These are phyloP conservation scores for Archocentrus centrarchus DNA, from an alignment of 2,113 vertebrate genomes.

Conservation along the genomic window DNA sequence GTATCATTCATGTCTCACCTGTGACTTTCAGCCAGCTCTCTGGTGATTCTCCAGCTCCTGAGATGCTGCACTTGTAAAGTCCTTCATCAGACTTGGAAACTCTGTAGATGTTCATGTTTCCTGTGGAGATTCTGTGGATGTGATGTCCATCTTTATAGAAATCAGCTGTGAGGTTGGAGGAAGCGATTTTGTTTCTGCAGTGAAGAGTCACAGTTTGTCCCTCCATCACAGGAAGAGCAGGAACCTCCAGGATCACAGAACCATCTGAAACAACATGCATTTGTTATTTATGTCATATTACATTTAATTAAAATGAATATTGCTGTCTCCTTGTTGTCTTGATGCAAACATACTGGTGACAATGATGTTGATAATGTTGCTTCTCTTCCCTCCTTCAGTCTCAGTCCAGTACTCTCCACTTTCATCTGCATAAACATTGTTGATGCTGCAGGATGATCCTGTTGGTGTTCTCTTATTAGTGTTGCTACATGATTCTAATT, in stretches of 20 bases:
- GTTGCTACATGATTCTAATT: accelerated
- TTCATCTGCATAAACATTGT: accelerated
- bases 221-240: background rate
- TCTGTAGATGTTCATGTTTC: background rate
- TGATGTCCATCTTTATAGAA: background rate
- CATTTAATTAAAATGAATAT: no score
- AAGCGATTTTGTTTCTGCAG: background rate
- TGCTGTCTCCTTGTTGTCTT: no score
- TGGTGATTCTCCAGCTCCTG: background rate
- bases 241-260: background rate
- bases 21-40: background rate
- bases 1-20: background rate
- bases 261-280: background rate
- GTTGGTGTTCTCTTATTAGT: background rate
- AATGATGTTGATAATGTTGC: background rate
- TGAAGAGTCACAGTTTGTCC: accelerated
- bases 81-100: background rate
- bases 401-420: background rate
- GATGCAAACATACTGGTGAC: background rate
- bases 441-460: accelerated
- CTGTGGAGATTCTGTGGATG: accelerated
- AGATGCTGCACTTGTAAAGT: background rate
- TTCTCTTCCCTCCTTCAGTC: background rate
- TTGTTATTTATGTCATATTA: accelerated
- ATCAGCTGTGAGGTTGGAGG: background rate